Base-by-base conservation (phyloP, 2,888 invertebrate species). In the Auanema freiburgensis region DNA sequence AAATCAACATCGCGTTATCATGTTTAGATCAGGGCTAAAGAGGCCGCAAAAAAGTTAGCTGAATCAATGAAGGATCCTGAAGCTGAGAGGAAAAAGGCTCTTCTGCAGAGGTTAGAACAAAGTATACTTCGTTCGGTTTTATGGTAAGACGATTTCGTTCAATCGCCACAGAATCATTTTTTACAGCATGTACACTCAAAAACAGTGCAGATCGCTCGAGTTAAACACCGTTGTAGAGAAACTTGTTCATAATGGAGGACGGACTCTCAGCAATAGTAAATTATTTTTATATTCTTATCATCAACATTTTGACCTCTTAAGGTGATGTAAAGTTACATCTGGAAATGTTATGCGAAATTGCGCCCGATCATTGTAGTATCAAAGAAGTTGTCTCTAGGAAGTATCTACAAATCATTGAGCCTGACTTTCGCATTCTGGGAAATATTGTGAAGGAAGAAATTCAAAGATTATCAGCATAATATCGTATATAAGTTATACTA, bases 21-120 rank as follows among this genome's bases (percentile, higher is more conserved):
- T 4, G 14, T 67, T n/a, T 41, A 68, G 67, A 68, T 68, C 4
- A 54, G 58, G n/a, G 65, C 62, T 21, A 68, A 65, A 46, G 65
- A 68, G 42, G 65, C 67, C 5, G 56, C 44, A 18, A 52, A 57
- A 21, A 54, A 56, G 40, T 40, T 46, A 0, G 59, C 54, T 5
- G 59, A 65, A 55, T 41, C 40, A 33, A 8, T 16, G 42, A 14
- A 57, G 33, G 62, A 68, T 55, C 65, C 67, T 2, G 67, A 43
- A 44, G 50, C 56, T 25, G 67, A 65, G 41, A 52, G 53, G 12
- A 21, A 51, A 1, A 51, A 44, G 14, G 14, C 14, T 18, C 46
- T 41, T 5, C 56, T 63, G 4, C 41, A 59, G 2, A 12, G 25
- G n/a, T 55, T 63, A 3, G 41, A 44, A 18, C 11, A 25, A 21